Base-by-base conservation (phyloP, 2,113 vertebrate genomes). In the Brachyhypopomus occidentalis region DNA sequence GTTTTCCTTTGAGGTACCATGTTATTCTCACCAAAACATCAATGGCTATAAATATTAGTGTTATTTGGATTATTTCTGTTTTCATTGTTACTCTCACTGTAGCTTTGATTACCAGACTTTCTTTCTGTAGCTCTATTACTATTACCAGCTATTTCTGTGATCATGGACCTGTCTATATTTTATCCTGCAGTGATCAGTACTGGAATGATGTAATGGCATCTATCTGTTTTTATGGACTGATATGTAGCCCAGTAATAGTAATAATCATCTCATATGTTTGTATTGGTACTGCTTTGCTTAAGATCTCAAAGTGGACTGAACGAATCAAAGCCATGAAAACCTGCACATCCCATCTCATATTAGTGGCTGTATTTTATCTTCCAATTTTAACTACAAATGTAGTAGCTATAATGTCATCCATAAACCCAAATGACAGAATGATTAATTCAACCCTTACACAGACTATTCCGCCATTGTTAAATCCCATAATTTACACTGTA, bases 141-240 rank as follows among this genome's bases (percentile, higher is more conserved):
- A 22, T 91, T 5, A n/a, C 83, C 12, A 90, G 85, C 3, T 30
- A 30, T 30, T 30, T 30, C 30, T 30, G 30, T 30, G 30, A 30
- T 30, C 30, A 30, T 30, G 84, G 59, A 0, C 89, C 90, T 4
- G 1, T 87, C 7, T 89, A 78, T 77, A 12, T 75, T 0, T 84
- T 93, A 25, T 81, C 91, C 0, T 93, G 92, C 70, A 92, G 90
- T 87, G 89, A 90, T 63, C 5, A 84, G 75, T 73, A n/a, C 17
- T 85, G 88, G 3, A 92, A 64, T 58, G 38, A 48, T 34, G 5
- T 86, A 0, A 17, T 90, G 16, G 23, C 16, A 5, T 0, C 0
- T 2, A 4, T 86, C 0, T 72, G 74, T 5, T 55, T 55, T 48
- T 34, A 38, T 14, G 22, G 81, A n/a, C 22, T 84, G n/a, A 36